Base-by-base conservation (phyloP, 2,113 vertebrate genomes). In the Neomonachus schauinslandi region DNA sequence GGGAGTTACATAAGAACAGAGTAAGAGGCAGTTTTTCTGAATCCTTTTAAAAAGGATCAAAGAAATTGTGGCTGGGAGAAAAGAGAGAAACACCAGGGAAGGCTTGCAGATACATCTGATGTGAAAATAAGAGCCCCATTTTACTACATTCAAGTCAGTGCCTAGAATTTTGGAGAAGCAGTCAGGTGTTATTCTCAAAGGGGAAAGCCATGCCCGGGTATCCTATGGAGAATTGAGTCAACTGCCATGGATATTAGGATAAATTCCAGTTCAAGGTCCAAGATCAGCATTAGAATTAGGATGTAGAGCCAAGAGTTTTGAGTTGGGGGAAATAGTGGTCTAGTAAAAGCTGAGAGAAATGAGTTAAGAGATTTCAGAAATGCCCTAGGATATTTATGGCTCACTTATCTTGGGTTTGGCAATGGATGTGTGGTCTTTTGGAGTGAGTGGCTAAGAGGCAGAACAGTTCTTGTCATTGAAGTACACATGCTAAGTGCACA, bases 331-430 rank as follows among this genome's bases (percentile, higher is more conserved):
- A 71, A 85, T 19, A 28, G 63, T 49, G 33, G 24, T 6, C 46
- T 81, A 83, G 15, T 3, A 91, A 77, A 24, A 49, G 11, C 16
- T 36, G 5, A 71, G 39, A 82, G 7, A 71, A 94, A 55, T 36
- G 86, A 87, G 63, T 55, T 49, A 36, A 84, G 10, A 93, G 16
- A 15, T 67, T 87, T 91, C 53, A 96, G 67, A 91, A 95, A 87
- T 49, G 12, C 24, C 26, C 6, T 55, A 42, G 26, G 49, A 31
- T 42, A 81, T 72, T 97, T 71, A 55, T 46, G 19, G 77, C 31
- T 93, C 39, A 57, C 22, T 93, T 46, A 39, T 33, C 1, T 49
- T 88, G 61, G 63, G 33, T 31, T 79, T 33, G 14, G 26, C 22
- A 77, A 49, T 46, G 80, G 15, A 24, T 42, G 2, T 55, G 46